Base-by-base conservation (phyloP, 2,888 invertebrate species). In the Pyrrhosoma nymphula region DNA sequence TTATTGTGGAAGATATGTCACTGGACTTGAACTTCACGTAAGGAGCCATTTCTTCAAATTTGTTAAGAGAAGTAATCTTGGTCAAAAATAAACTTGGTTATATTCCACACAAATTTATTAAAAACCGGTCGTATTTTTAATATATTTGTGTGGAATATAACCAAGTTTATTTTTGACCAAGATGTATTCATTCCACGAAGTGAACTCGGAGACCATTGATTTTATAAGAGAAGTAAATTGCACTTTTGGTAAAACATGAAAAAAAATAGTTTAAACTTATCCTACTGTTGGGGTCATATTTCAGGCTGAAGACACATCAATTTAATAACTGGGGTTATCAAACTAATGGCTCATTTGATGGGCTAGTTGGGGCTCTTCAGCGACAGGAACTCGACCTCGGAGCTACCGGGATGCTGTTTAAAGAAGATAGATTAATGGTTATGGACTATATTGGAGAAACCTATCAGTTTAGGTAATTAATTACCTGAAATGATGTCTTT, bases 281-380 rank as follows among this genome's bases (percentile, higher is more conserved):
- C 55, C 63, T 47, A 1, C 20, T 39, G 12, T 12, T 55, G 0
- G 56, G n/a, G 12, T 75, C 14, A 47, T 47, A 47, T 69, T 93
- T 35, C 56, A 93, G 93, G 26, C n/a, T 93, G 69, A 69, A 30
- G 35, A 16, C 69, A 16, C 93, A 47, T 2, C 69, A 69, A 16
- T 93, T 75, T 47, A 56, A 93, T 55, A 93, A 93, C 69, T 93
- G 93, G 93, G 93, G 93, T 10, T 93, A 93, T 47, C 63, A 69
- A 47, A 93, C 63, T 90, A 98, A 98, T 96, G 98, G 97, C 20
- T 97, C 97, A 20, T 98, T 98, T 96, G 97, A 97, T 96, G 97
- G 97, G 30, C 97, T 98, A 95, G 97, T 97, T 96, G 98, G 98
- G 60, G 96, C 97, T 95, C 97, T 98, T 96, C 97, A 98, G 96